Evolutionary conservation across 2,797 vertebrate species (phyloP).

Genomic region (Tragelaphus oryx): DNA sequence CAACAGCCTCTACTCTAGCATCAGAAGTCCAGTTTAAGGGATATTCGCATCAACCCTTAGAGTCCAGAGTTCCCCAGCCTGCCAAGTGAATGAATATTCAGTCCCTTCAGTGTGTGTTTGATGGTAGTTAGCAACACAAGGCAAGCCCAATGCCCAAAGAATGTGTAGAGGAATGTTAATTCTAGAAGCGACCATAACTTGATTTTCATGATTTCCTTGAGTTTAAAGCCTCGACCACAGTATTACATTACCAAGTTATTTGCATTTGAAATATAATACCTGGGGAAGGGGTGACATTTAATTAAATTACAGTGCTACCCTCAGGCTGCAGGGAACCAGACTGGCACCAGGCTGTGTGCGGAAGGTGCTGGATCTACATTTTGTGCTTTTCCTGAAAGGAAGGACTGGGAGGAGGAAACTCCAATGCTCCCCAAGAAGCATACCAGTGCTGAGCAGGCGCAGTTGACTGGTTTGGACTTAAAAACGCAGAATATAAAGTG

Average conservation of each 20-base stretch:
- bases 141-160: conserved; percentile 42
- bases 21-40: conserved; percentile 17
- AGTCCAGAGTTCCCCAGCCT: not conserved
- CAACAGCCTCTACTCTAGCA: not conserved
- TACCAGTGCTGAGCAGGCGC: not conserved
- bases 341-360: conserved; percentile 25
- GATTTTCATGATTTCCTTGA: conserved; percentile 74
- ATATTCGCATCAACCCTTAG: not conserved
- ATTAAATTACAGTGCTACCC: conserved; percentile 69
- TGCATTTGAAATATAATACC: conserved; percentile 75
- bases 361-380: not conserved
- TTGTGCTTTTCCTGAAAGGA: conserved; percentile 36
- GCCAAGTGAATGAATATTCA: not conserved
- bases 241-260: conserved; percentile 73
- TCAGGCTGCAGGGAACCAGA: conserved; percentile 39
- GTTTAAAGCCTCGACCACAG: conserved; percentile 68
- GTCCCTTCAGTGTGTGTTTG: not conserved
- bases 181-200: conserved; percentile 68
- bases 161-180: conserved; percentile 72
- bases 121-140: conserved; percentile 28
- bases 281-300: conserved; percentile 63
- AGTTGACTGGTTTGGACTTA: not conserved
- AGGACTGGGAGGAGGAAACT: not conserved
- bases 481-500: not conserved
- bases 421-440: not conserved